Evolutionary conservation across 2,113 vertebrate genomes (phyloP).

Genomic region (Riparia riparia): DNA sequence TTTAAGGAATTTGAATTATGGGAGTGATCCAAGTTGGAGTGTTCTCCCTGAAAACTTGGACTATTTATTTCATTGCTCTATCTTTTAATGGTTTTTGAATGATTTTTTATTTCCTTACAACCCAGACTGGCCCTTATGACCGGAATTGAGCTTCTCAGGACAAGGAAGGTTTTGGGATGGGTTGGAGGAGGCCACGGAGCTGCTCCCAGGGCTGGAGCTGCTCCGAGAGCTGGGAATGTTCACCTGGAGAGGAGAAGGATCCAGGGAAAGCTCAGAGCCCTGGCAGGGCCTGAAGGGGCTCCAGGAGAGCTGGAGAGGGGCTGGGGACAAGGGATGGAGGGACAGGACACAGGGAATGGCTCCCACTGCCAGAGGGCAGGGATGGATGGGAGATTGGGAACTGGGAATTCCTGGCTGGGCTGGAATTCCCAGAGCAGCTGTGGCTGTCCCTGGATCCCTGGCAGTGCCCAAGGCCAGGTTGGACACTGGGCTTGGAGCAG

Average conservation of each 20-base stretch:
- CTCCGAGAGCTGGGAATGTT: not conserved
- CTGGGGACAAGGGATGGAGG: not conserved
- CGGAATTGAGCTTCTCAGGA: accelerated
- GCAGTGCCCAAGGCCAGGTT: not conserved
- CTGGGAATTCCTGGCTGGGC: not conserved
- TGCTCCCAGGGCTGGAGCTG: not conserved
- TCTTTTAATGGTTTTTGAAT: not conserved
- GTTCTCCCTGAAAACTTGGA: accelerated
- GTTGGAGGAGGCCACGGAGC: accelerated
- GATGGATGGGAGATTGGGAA: not conserved
- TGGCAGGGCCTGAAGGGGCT: not conserved
- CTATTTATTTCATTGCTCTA: accelerated
- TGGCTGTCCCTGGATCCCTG: not conserved
- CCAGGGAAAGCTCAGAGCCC: not conserved
- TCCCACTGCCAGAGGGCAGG: not conserved
- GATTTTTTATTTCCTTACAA: not conserved
- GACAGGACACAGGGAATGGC: not conserved
- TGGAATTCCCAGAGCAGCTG: not conserved
- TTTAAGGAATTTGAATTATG: not conserved
- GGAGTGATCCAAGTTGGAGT: accelerated
- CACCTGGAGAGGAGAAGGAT: accelerated
- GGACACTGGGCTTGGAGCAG: not conserved
- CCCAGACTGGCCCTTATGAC: not conserved
- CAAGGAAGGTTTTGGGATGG: not conserved
- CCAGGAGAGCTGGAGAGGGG: not conserved